These are phyloP conservation scores for Anolis sagrei DNA, from an alignment of 2,113 vertebrate genomes.

Conservation along the genomic window DNA sequence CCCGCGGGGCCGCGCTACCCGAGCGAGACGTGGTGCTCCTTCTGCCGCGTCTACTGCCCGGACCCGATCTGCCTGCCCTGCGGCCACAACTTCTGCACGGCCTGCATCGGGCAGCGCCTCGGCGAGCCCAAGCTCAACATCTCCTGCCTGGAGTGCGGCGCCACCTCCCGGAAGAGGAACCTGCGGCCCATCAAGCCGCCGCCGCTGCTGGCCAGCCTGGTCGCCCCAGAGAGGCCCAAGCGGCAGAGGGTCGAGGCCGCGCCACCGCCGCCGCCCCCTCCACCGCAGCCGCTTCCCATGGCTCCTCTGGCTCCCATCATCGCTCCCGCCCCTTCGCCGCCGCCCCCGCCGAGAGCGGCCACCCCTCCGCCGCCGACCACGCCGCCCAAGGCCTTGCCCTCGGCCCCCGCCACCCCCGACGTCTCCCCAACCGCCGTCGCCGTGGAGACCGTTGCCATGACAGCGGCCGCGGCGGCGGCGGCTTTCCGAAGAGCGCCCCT, in stretches of 20 bases:
- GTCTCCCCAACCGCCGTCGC: background rate
- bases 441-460: background rate
- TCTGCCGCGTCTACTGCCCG: conserved; percentile 39
- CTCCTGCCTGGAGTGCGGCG: conserved; percentile 46
- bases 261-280: background rate
- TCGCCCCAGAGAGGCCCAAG: background rate
- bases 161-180: conserved; percentile 22
- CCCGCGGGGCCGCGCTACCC: conserved; percentile 24
- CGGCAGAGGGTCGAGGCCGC: conserved; percentile 6
- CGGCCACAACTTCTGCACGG: conserved; percentile 37
- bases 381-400: fast-evolving
- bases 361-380: background rate
- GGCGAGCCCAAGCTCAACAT: conserved; percentile 17
- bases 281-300: background rate
- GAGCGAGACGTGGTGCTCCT: conserved; percentile 40
- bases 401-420: background rate
- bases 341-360: background rate
- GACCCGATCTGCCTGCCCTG: conserved; percentile 40
- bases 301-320: background rate
- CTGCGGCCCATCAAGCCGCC: conserved; percentile 35
- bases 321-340: background rate
- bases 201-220: conserved; percentile 13
- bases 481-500: background rate
- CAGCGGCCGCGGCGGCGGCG: background rate
- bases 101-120: conserved; percentile 39